Conservation (phyloP, 2,113 vertebrate genomes). For the Scophthalmus maximus region DNA sequence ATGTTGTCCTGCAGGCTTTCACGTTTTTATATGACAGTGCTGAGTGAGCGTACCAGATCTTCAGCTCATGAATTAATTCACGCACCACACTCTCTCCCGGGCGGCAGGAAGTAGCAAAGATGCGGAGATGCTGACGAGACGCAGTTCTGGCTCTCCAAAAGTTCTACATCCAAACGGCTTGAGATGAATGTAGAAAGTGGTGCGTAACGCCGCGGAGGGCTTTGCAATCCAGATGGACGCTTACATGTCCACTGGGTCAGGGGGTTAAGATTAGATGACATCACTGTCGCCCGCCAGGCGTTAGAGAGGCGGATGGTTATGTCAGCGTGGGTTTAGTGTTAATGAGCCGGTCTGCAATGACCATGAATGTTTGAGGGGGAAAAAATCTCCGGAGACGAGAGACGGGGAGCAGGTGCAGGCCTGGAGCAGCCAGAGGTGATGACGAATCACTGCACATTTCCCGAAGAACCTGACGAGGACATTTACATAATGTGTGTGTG, state of each 20-base stretch:
- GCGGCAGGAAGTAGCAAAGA: neutral
- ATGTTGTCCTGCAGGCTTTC: neutral
- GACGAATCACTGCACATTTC: constrained; percentile 22
- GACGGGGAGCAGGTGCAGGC: constrained; percentile 56
- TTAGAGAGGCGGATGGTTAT: constrained; percentile 19
- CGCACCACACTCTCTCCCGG: neutral
- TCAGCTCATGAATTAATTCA: constrained; percentile 12
- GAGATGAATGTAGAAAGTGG: constrained; percentile 6
- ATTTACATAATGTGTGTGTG: constrained; percentile 38
- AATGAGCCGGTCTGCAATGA: constrained; percentile 12
- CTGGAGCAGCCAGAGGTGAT: constrained; percentile 11
- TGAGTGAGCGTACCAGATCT: neutral
- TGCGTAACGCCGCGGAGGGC: constrained; percentile 4
- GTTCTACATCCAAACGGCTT: neutral
- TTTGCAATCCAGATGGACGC: constrained; percentile 34
- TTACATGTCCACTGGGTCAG: constrained; percentile 1
- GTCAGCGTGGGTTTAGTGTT: constrained; percentile 26
- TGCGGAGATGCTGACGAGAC: neutral
- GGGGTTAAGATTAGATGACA: constrained; percentile 37
- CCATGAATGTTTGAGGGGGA: constrained; percentile 6
- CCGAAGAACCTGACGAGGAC: constrained; percentile 17
- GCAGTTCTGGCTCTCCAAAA: too few relatives aligned
- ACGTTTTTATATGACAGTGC: constrained; percentile 21
- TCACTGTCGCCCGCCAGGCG: constrained; percentile 2
- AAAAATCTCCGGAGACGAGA: constrained; percentile 14